Evolutionary conservation across 2,888 invertebrate genomes (phyloP), one percentile per base, ranked within the genome.

Genomic region (Tenthredo mesomela): DNA sequence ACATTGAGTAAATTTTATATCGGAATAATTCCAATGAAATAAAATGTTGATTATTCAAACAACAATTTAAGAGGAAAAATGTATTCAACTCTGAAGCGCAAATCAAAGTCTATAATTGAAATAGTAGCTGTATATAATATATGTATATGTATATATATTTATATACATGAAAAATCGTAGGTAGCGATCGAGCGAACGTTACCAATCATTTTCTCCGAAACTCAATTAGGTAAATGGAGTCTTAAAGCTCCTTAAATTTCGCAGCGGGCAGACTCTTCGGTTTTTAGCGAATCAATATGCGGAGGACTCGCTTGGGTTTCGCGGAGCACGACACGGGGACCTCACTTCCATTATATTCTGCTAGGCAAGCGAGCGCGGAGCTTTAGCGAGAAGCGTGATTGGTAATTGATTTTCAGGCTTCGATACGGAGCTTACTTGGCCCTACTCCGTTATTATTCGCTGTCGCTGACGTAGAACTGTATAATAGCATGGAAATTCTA

Each of bases 381-480:
- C 89, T 90, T 90, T 90, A 90, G 87, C 89, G 87, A 89, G 90
- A 90, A 90, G 88, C 90, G 90, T 90, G 90, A 90, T 90, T 90
- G 90, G 90, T 90, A 90, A 90, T 90, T 90, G 90, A 90, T 90
- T 90, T 90, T 90, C 90, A 90, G 89, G 90, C 89, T 90, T 90
- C 90, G 87, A 85, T 89, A 89, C 88, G 87, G 89, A 88, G 87
- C 86, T 87, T 82, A 84, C 84, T 84, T 70, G 65, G 65, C 70
- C 82, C 77, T 78, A 40, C 84, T 58, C 67, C 80, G 54, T 82
- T 47, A 54, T 78, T 78, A 82, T 84, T 58, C 67, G 65, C 80
- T 80, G 82, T 70, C 33, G 70, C 82, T 61, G 43, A 80, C 82
- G 82, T 82, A 37, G 67, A 67, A 70, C 70, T 82, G 43, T 67